Base-by-base conservation (phyloP, 35 echinoderm and acorn worm species). In the Holothuria glaberrima region DNA sequence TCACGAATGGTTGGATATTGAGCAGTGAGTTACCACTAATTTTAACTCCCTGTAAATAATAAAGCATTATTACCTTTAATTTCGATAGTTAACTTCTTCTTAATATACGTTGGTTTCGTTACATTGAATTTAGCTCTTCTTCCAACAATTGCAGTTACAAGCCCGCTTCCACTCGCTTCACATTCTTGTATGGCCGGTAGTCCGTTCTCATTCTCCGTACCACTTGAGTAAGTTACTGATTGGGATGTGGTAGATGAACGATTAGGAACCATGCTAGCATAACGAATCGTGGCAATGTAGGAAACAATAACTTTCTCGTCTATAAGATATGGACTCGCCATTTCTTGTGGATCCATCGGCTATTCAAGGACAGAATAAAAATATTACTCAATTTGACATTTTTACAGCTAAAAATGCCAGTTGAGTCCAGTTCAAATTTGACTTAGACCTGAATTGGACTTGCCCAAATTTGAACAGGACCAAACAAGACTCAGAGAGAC, bases 81-180 rank as follows among this genome's bases (percentile, higher is more conserved):
- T 44, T 93, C 71, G 3, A 97, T 88, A 30, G 73, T 77, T 0
- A 97, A 62, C 52, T 91, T 90, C 59, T 94, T 94, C 54, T 68
- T 86, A 16, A 89, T 92, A 44, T 86, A 94, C 24, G 38, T 79
- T 28, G 90, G 89, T 18, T 90, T 91, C 41, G 72, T 78, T 4
- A 97, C 68, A 54, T 94, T 94, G 36, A 97, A 97, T 63, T 90
- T 90, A 17, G 95, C 92, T 38, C 92, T 81, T 62, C 89, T 94
- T 33, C 90, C 92, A 79, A 90, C 82, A 38, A 91, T 80, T 0
- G 95, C 95, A 33, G 91, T 66, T 22, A 94, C 92, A 69, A 97
- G 92, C 9, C 95, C 95, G 24, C 95, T 97, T 0, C 95, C 95
- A 52, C 77, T 91, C 27, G 95, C 95, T 18, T 75, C 82, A 70